Percentiles rank a stretch among this genome's conserved stretches.
Evolutionary conservation across 1,140 invertebrate species (phyloP).

Genomic region (Platyura marginata): DNA sequence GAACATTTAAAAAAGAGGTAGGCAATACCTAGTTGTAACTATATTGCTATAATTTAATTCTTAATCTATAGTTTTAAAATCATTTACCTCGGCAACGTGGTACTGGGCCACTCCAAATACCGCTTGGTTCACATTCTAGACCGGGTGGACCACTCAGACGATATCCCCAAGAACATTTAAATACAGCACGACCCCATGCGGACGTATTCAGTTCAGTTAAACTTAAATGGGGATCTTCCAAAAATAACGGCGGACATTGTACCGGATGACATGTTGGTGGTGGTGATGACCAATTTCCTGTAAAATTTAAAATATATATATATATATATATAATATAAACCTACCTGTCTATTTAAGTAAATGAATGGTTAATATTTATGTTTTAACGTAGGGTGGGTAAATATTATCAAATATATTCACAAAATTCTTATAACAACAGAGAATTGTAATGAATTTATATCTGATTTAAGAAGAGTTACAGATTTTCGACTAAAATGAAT

Average conservation of each 20-base stretch:
- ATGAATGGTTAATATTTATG: no score
- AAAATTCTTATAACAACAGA: no score
- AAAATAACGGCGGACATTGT: conserved; percentile 43
- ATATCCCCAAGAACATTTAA: conserved; percentile 68
- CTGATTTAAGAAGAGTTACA: no score
- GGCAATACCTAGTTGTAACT: neutral
- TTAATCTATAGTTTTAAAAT: neutral
- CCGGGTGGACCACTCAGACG: conserved; percentile 47
- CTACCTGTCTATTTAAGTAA: no score
- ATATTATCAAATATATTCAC: no score
- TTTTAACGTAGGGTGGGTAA: no score
- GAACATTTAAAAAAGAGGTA: neutral
- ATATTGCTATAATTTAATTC: neutral
- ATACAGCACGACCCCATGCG: conserved; percentile 45
- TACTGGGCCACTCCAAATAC: conserved; percentile 55
- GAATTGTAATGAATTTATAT: no score
- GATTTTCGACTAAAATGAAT: no score
- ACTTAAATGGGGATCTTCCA: conserved; percentile 30
- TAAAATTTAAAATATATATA: no score
- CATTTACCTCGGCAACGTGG: conserved; percentile 49
- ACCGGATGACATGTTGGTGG: conserved; percentile 54
- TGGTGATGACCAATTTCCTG: conserved; percentile 55
- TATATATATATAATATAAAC: no score
- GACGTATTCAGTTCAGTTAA: conserved; percentile 34
- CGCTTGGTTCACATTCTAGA: conserved; percentile 55